Evolutionary conservation across 2,888 invertebrate genomes (phyloP).

Genomic region (Sarcophaga carnaria): DNA sequence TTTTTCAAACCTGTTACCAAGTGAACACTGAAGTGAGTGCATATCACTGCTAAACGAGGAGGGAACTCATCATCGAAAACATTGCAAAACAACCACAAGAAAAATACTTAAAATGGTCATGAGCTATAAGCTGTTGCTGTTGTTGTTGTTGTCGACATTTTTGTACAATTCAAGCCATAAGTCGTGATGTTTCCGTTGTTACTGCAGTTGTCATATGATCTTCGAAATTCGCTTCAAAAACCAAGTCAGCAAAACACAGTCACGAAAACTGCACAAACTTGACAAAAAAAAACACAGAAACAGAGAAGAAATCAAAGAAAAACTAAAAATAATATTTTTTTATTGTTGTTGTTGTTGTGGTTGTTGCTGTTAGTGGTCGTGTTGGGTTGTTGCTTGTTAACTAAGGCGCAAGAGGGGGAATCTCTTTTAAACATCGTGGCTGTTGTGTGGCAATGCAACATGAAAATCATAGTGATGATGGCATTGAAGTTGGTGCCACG

Average conservation of each 20-base stretch:
- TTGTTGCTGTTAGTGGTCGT: constrained; percentile 26
- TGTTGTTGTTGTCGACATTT: constrained; percentile 32
- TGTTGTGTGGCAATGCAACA: not conserved
- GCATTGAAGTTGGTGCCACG: too few relatives aligned
- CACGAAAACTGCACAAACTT: constrained; percentile 59
- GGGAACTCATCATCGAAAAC: not conserved
- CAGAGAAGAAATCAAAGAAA: constrained; percentile 31
- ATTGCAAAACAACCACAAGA: not conserved
- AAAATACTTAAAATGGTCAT: constrained; percentile 42
- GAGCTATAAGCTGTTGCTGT: constrained; percentile 40
- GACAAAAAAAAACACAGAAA: constrained; percentile 9
- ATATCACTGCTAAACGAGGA: too few relatives aligned
- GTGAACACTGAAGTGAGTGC: too few relatives aligned
- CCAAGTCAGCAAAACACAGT: constrained; percentile 32
- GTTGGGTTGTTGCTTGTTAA: not conserved
- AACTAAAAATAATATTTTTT: constrained; percentile 12
- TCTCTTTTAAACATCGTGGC: not conserved
- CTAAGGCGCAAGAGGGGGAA: not conserved
- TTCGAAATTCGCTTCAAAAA: constrained; percentile 55
- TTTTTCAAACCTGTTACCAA: too few relatives aligned
- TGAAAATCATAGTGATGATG: not conserved
- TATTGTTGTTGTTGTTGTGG: constrained; percentile 44
- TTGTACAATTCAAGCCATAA: constrained; percentile 40
- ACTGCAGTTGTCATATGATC: constrained; percentile 63
- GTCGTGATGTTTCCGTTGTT: constrained; percentile 60